A percentile compares a stretch with the other conserved stretches of the same genome.
These are phyloP conservation scores for Tetragonula clypearis DNA, from an alignment of 1,140 invertebrate species.

Conservation along the genomic window DNA sequence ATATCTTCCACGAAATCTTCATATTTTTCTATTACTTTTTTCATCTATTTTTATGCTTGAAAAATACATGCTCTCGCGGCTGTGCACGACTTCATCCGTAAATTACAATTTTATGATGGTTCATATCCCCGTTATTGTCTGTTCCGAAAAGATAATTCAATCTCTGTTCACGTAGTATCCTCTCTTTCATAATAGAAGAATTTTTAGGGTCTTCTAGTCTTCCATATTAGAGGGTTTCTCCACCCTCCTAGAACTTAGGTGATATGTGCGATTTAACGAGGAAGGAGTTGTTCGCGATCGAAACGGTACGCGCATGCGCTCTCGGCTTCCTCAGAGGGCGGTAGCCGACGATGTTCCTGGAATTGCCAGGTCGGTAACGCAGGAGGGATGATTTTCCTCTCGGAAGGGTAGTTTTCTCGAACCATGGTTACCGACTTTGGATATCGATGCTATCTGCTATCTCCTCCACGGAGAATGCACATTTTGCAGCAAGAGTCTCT, in stretches of 20 bases:
- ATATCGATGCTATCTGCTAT: not conserved
- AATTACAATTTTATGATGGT: not conserved
- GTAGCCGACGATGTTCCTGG: conserved; percentile 20
- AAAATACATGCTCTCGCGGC: no score
- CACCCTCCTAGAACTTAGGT: conserved; percentile 21
- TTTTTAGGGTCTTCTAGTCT: not conserved
- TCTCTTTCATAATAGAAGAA: not conserved
- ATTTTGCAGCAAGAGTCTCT: not conserved
- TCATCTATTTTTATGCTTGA: not conserved
- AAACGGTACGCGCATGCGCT: conserved; percentile 76
- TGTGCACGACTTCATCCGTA: not conserved
- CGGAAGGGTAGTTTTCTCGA: conserved; percentile 27
- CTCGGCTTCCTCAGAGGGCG: conserved; percentile 67
- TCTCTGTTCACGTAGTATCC: not conserved
- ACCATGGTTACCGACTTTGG: conserved; percentile 43
- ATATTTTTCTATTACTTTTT: not conserved
- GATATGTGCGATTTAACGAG: conserved; percentile 35
- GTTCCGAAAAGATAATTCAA: not conserved
- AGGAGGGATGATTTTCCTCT: conserved; percentile 51
- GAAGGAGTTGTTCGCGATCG: conserved; percentile 69
- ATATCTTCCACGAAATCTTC: not conserved
- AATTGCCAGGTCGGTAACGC: conserved; percentile 64
- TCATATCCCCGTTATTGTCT: not conserved
- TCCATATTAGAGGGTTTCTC: not conserved
- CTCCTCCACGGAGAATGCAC: not conserved